A percentile compares a stretch with the other conserved stretches of the same genome.
Conservation (phyloP, 2,888 invertebrate species). For the Melanostoma mellinum region DNA sequence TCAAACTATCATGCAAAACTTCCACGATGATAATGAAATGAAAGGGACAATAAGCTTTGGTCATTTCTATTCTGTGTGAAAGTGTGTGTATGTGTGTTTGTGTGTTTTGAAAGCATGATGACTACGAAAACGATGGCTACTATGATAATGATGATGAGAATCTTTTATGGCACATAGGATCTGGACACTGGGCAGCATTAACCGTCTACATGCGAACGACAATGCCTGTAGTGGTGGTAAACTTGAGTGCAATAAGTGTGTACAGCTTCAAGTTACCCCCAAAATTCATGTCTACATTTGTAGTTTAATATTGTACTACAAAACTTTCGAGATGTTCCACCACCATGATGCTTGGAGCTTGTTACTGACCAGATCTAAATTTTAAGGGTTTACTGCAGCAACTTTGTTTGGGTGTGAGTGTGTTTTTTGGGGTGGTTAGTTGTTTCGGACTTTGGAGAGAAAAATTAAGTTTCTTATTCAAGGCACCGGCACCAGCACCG, state of each 20-base stretch:
- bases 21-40: slow-evolving; percentile 48
- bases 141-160: slow-evolving; percentile 48
- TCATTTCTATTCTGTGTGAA: not conserved
- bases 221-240: slow-evolving; percentile 24
- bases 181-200: slow-evolving; percentile 34
- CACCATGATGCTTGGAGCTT: slow-evolving; percentile 4
- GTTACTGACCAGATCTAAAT: slow-evolving; percentile 50
- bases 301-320: slow-evolving; percentile 74
- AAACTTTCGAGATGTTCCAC: slow-evolving; percentile 67
- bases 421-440: too few species aligned
- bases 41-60: slow-evolving; percentile 33
- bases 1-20: slow-evolving; percentile 53
- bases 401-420: slow-evolving; percentile 31
- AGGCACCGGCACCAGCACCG: too few species aligned
- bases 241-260: slow-evolving; percentile 63
- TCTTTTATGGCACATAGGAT: slow-evolving; percentile 28
- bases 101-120: slow-evolving; percentile 10
- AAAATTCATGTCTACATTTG: slow-evolving; percentile 74
- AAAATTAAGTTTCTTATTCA: slow-evolving; percentile 29
- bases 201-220: slow-evolving; percentile 47
- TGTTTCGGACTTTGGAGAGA: not conserved
- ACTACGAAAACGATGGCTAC: slow-evolving; percentile 35
- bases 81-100: slow-evolving; percentile 2
- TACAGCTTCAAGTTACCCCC: slow-evolving; percentile 65
- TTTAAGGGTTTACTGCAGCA: slow-evolving; percentile 58